Evolutionary conservation across 2,113 vertebrate species (phyloP), one percentile per base, ranked within the genome.

Genomic region (Salvelinus alpinus): DNA sequence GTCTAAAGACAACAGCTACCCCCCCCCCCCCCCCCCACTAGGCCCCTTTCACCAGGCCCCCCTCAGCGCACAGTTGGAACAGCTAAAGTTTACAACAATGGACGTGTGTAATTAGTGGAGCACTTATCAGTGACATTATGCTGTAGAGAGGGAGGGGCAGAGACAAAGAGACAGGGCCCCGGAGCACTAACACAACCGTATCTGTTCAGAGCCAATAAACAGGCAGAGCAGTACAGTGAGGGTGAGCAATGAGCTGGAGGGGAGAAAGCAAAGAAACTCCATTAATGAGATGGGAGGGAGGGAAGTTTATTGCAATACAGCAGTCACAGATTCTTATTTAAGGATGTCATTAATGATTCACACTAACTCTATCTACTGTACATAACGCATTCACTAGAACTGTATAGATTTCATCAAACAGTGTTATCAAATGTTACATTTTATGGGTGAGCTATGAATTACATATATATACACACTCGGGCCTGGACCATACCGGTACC

Each of bases 81-180:
- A 47, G 87, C 79, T 84, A 84, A 88, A 90, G 84, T 86, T 90
- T 85, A 84, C 88, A 89, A 90, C 89, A 91, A 92, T 87, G 80
- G 84, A 80, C 77, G 80, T 57, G 78, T 83, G 88, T 90, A 90
- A 93, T 91, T 91, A 90, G 85, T 79, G 77, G 73, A 16, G 48
- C 85, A 82, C 85, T 87, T 86, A 80, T 87, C 80, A 76, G 82
- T 88, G 82, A 82, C 84, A 85, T 80, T 77, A 38, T 84, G 72
- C 27, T 64, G 27, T 62, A 85, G 78, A 74, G 60, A 34, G 51
- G 72, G 44, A 16, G 72, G 64, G 29, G n/a, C 9, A 13, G 71
- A 48, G 60, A 57, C 62, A 67, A 80, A 66, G 59, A 44, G 11
- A 68, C 66, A 78, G 77, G 16, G 73, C 86, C 72, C 77, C 38